Evolutionary conservation across 2,797 vertebrate genomes (phyloP).

Genomic region (Crypturellus tataupa): DNA sequence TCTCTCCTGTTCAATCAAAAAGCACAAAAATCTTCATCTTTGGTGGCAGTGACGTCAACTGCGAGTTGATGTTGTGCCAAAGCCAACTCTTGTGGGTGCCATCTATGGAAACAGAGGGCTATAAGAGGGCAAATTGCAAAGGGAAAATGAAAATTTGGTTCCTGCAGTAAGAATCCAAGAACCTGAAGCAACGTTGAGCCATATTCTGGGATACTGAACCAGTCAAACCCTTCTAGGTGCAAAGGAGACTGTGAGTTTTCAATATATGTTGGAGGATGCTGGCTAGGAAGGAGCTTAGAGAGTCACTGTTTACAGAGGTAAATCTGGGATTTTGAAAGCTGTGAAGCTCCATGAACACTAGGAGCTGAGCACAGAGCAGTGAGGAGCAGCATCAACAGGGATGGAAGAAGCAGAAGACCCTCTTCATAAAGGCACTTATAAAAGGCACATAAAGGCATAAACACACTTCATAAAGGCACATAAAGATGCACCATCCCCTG

Average conservation of each 20-base stretch:
- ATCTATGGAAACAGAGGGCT: neutral
- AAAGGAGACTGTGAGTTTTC: neutral
- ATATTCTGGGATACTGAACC: accelerated
- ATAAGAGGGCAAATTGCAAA: neutral
- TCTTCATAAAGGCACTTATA: neutral
- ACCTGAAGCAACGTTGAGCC: neutral
- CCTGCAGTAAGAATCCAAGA: neutral
- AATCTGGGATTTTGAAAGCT: neutral
- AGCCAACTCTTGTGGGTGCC: neutral
- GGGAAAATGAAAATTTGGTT: neutral
- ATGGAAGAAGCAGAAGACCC: neutral
- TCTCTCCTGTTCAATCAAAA: neutral
- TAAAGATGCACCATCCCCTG: neutral
- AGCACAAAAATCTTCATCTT: neutral
- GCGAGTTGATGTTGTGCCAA: neutral
- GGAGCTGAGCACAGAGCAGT: neutral
- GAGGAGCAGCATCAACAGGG: neutral
- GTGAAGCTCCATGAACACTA: neutral
- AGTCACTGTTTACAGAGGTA: neutral
- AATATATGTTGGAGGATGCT: neutral
- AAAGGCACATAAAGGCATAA: no score
- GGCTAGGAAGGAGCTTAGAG: neutral
- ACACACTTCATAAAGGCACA: neutral
- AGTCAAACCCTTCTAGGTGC: neutral
- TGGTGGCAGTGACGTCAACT: neutral